Conservation (phyloP, 2,797 vertebrate genomes). For the Sebastiscus albofasciatus region DNA sequence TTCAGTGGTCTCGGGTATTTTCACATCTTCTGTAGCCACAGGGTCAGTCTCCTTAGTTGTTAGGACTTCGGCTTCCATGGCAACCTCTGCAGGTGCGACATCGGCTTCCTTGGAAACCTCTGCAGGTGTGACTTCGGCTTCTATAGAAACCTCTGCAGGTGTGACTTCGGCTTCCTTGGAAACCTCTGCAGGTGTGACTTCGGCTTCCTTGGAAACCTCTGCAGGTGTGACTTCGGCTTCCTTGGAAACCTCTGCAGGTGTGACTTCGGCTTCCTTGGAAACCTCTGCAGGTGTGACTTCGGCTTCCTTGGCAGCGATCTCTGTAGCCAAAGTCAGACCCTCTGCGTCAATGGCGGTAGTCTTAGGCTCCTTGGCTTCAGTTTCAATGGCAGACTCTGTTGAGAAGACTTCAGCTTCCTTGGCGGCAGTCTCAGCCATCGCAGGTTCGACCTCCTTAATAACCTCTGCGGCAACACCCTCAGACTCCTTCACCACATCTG, state of each 20-base stretch:
- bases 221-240: neutral
- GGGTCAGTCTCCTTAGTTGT: neutral
- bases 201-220: neutral
- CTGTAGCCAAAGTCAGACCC: neutral
- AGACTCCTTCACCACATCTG: neutral
- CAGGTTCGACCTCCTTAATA: conserved; percentile 5
- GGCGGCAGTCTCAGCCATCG: neutral
- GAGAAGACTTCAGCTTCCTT: neutral
- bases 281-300: neutral
- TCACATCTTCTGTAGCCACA: neutral
- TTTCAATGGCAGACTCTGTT: conserved; percentile 2
- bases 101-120: neutral
- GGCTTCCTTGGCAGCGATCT: neutral
- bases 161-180: neutral
- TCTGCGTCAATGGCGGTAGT: neutral
- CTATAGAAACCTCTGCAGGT: neutral
- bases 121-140: neutral
- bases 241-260: neutral
- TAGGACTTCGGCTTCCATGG: neutral
- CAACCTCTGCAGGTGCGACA: neutral
- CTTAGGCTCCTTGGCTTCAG: neutral
- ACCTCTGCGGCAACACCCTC: neutral
- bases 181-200: neutral
- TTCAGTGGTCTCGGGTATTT: neutral
- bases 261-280: neutral